phyloP scores from a whole-genome alignment of 2,888 invertebrate genomes.

The Lagria hirta region DNA sequence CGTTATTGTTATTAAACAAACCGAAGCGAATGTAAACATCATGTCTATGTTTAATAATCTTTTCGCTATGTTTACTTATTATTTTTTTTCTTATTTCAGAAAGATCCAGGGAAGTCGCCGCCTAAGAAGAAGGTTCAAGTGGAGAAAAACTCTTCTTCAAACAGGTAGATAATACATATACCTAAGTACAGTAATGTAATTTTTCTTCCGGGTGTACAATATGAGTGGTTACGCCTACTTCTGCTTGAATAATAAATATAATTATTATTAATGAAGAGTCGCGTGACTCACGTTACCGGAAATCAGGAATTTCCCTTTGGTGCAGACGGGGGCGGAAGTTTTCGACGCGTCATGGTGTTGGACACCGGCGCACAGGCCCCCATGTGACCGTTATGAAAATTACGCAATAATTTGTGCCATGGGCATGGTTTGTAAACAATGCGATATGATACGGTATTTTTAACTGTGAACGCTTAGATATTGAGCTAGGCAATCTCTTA shows the following conservation, averaged over 20 bases:
- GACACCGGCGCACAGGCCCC: conserved; percentile 3
- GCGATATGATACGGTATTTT: too few relatives aligned
- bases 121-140: conserved; percentile 7
- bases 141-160: background rate
- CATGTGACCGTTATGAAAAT: conserved; percentile 9
- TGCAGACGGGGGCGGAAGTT: conserved; percentile 16
- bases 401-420: conserved; percentile 12
- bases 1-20: too few relatives aligned
- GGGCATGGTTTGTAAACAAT: conserved; percentile 10
- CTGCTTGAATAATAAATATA: too few relatives aligned
- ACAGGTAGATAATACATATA: too few relatives aligned
- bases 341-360: conserved; percentile 4
- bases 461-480: too few relatives aligned
- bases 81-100: conserved; percentile 12
- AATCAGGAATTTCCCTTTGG: conserved; percentile 12
- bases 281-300: conserved; percentile 16
- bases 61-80: too few relatives aligned
- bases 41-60: conserved; percentile 3
- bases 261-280: conserved; percentile 3
- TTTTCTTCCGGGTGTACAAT: conserved; percentile 10
- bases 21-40: background rate
- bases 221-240: conserved; percentile 7
- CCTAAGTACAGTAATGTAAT: background rate
- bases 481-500: conserved; percentile 7
- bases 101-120: conserved; percentile 10